phyloP scores from a whole-genome alignment of 2,888 invertebrate genomes.

The Habrosyne pyritoides region DNA sequence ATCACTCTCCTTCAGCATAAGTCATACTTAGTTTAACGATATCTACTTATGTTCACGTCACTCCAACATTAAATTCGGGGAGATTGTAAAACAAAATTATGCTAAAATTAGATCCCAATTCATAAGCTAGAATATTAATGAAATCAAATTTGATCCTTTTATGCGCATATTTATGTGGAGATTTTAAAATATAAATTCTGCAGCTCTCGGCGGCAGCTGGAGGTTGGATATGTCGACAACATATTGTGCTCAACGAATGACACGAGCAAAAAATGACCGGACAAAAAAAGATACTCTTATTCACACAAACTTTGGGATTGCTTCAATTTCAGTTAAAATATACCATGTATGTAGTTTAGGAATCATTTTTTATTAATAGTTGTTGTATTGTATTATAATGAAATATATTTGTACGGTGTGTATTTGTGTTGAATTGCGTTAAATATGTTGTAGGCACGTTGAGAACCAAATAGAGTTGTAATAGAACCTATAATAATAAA shows the following conservation, averaged over 20 bases:
- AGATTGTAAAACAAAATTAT: conserved; percentile 35
- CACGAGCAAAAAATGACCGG: conserved; percentile 45
- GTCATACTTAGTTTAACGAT: too few species aligned
- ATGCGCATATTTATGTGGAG: conserved; percentile 77
- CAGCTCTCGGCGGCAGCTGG: conserved; percentile 20
- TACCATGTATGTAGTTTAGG: neutral
- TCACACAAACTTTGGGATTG: conserved; percentile 13
- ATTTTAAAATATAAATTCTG: conserved; percentile 39
- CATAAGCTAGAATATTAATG: conserved; percentile 53
- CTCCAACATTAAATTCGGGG: neutral
- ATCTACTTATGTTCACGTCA: too few species aligned
- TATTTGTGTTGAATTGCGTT: too few species aligned
- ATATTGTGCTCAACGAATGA: conserved; percentile 49
- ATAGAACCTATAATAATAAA: too few species aligned
- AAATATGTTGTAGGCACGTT: too few species aligned
- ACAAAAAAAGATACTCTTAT: conserved; percentile 21
- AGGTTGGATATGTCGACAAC: conserved; percentile 42
- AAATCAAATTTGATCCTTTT: conserved; percentile 73
- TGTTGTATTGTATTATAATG: neutral
- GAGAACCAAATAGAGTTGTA: too few species aligned
- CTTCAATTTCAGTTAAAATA: neutral
- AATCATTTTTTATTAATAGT: neutral
- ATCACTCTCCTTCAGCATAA: too few species aligned
- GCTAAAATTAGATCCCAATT: conserved; percentile 42
- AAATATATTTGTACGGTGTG: too few species aligned